phyloP scores from a whole-genome alignment of 2,797 vertebrate genomes.

The Sebastes vulpes region DNA sequence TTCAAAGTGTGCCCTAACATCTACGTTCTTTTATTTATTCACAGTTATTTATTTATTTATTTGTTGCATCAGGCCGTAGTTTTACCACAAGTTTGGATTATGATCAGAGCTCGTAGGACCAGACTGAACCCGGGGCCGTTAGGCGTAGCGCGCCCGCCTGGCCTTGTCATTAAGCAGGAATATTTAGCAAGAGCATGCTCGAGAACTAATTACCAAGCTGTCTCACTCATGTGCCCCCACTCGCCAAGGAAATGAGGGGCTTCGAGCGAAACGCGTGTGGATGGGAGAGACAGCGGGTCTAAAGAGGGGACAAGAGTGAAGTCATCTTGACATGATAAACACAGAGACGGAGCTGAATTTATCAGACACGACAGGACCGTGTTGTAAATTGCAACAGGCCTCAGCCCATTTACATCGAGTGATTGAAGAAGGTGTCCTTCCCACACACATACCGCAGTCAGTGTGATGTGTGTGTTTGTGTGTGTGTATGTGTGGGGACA shows the following conservation, averaged over 20 bases:
- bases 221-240: slow-evolving; percentile 50
- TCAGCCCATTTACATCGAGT: slow-evolving; percentile 81
- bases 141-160: slow-evolving; percentile 47
- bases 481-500: slow-evolving; percentile 9
- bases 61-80: slow-evolving; percentile 28
- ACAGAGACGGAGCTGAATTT: slow-evolving; percentile 71
- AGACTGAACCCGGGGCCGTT: slow-evolving; percentile 52
- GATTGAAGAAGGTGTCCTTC: slow-evolving; percentile 82
- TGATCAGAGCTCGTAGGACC: slow-evolving; percentile 61
- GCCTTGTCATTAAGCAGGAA: slow-evolving; percentile 75
- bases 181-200: slow-evolving; percentile 71
- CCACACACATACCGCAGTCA: slow-evolving; percentile 22
- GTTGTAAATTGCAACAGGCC: slow-evolving; percentile 76
- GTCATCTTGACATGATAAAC: slow-evolving; percentile 82
- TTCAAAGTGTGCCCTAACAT: slow-evolving; percentile 77
- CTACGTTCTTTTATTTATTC: slow-evolving; percentile 68
- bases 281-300: slow-evolving; percentile 52
- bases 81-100: slow-evolving; percentile 58
- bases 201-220: slow-evolving; percentile 82
- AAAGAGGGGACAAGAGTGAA: slow-evolving; percentile 75
- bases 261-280: slow-evolving; percentile 46
- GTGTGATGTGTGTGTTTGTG: not conserved
- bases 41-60: slow-evolving; percentile 51
- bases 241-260: slow-evolving; percentile 65
- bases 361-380: slow-evolving; percentile 71